Percentiles rank a stretch among this genome's conserved stretches.
phyloP scores from a whole-genome alignment of 2,797 vertebrate species.

The Lacerta viridis region DNA sequence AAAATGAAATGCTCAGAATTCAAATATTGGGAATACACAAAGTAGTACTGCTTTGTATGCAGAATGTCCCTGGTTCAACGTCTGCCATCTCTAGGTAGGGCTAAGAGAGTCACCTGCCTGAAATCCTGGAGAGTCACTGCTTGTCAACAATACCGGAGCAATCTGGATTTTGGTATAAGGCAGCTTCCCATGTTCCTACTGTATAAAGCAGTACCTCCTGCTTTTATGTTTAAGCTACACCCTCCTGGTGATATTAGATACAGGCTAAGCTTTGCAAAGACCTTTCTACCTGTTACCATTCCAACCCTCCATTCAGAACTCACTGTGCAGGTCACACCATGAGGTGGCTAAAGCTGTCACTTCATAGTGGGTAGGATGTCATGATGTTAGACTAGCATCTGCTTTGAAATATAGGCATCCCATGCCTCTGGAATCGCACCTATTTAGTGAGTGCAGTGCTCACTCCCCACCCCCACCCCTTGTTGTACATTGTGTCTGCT shows the following conservation, averaged over 20 bases:
- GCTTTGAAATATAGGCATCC: neutral
- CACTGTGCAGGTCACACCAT: neutral
- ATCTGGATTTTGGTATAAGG: neutral
- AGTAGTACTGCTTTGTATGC: too few relatives aligned
- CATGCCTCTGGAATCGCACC: too few relatives aligned
- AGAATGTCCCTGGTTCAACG: neutral
- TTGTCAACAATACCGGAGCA: too few relatives aligned
- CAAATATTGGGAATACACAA: neutral
- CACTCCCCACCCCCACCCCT: rapidly evolving
- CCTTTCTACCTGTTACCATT: neutral
- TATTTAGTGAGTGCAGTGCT: neutral
- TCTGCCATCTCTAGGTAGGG: too few relatives aligned
- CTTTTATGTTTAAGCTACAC: neutral
- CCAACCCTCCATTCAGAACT: neutral
- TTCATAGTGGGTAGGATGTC: neutral
- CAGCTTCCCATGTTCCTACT: neutral
- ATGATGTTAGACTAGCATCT: neutral
- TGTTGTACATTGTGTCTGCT: neutral
- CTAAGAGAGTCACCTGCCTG: too few relatives aligned
- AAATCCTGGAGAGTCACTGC: too few relatives aligned
- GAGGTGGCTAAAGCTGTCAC: neutral
- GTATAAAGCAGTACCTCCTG: neutral
- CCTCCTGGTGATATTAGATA: too few relatives aligned
- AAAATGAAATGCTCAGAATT: neutral
- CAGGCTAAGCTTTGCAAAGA: neutral